Conservation (phyloP, 2,797 vertebrate species). For the Siniperca undulata region DNA sequence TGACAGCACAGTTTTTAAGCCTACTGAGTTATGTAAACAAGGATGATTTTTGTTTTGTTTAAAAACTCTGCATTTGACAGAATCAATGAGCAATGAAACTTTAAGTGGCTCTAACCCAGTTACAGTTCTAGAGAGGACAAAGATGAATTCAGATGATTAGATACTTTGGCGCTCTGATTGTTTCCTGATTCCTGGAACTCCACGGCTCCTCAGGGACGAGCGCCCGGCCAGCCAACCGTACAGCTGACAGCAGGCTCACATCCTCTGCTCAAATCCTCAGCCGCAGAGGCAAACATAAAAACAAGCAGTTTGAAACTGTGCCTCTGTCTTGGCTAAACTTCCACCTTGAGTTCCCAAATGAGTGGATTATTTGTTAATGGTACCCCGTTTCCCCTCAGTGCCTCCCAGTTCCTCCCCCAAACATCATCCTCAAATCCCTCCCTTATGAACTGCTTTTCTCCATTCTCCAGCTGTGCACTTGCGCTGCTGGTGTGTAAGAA, state of each 20-base stretch:
- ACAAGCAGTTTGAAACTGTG: constrained; percentile 63
- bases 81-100: not conserved
- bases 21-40: not conserved
- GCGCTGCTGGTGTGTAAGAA: constrained; percentile 64
- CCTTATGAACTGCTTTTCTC: constrained; percentile 41
- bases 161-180: constrained; percentile 51
- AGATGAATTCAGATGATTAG: constrained; percentile 47
- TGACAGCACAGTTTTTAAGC: constrained; percentile 5
- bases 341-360: constrained; percentile 55
- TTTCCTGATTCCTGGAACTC: constrained; percentile 73
- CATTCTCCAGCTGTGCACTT: constrained; percentile 65
- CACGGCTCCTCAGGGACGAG: constrained; percentile 35
- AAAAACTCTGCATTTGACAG: constrained; percentile 5
- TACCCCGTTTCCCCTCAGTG: not conserved
- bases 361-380: constrained; percentile 67
- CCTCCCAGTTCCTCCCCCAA: constrained; percentile 21
- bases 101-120: constrained; percentile 1
- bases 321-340: constrained; percentile 76
- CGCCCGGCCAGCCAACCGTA: constrained; percentile 68
- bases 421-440: constrained; percentile 47
- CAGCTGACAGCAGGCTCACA: constrained; percentile 83
- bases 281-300: constrained; percentile 54
- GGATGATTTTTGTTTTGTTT: not conserved
- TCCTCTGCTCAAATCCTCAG: constrained; percentile 72
- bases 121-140: constrained; percentile 16